Evolutionary conservation across 2,113 vertebrate genomes (phyloP), one percentile per base, ranked within the genome.

Genomic region (Lates calcarifer): DNA sequence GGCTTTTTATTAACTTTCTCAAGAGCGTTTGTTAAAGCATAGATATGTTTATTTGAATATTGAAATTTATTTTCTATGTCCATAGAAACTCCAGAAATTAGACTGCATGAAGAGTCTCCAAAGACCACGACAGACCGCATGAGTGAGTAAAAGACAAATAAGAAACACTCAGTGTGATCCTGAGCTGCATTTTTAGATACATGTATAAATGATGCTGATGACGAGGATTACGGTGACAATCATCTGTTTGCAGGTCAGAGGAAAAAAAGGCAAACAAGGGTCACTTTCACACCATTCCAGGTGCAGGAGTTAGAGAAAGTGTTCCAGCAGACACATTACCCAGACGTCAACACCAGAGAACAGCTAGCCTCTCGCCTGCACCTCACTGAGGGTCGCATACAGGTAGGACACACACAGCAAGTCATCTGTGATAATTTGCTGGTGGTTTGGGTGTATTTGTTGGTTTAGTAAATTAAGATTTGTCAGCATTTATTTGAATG

Each of bases 301-400:
- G 85, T 94, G 31, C 83, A 86, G 57, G 84, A 92, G 84, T 75
- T 94, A 68, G 93, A 94, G 83, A 77, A 81, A 14, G 89, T 83
- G 51, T 93, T 94, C 70, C 87, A 80, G 79, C 83, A 77, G 67
- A 93, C 77, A 12, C 93, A 91, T 49, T 94, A 94, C 47, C 93
- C 93, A 26, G 91, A 93, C 37, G 13, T 90, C 66, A 90, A 64
- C 79, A 60, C 57, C 58, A 91, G 91, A 81, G 91, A 93, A 3
- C 77, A 82, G 85, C 37, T 94, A 5, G 91, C 92, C 31, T 91
- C 83, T 8, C 31, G n/a, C 6, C 82, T 93, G 79, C 74, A 85
- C 51, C 92, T 94, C 47, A 88, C 63, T 0, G 91, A 93, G 73
- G 80, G 82, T 17, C 63, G 90, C 0, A 90, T 94, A 87, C 93